phyloP scores from a whole-genome alignment of 2,888 invertebrate species.

The Stomorhina lunata region DNA sequence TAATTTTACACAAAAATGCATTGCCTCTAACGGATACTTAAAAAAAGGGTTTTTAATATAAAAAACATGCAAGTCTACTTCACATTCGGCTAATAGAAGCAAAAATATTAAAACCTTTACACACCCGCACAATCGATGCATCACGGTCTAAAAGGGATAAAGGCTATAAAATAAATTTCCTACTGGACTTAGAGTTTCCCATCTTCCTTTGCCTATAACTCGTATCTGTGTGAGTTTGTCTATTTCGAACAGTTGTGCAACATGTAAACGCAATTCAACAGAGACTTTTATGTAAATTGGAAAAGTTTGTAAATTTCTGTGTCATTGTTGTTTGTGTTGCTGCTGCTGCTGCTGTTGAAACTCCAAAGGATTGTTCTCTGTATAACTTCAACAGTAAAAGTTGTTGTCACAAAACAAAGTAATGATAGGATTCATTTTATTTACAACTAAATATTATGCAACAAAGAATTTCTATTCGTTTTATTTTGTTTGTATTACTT shows the following conservation, averaged over 20 bases:
- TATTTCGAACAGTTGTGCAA: conserved; percentile 42
- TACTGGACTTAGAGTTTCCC: conserved; percentile 7
- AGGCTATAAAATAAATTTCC: neutral
- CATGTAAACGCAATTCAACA: conserved; percentile 59
- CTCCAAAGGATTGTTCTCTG: neutral
- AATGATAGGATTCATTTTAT: conserved; percentile 60
- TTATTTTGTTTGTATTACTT: conserved; percentile 8
- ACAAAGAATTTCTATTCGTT: conserved; percentile 34
- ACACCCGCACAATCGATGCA: too few relatives aligned
- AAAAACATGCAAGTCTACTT: too few relatives aligned
- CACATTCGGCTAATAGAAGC: too few relatives aligned
- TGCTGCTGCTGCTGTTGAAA: neutral
- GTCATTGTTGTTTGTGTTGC: neutral
- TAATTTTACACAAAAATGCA: too few relatives aligned
- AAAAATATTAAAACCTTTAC: too few relatives aligned
- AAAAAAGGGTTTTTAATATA: too few relatives aligned
- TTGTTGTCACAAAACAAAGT: conserved; percentile 57
- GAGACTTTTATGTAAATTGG: conserved; percentile 64
- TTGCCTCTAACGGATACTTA: too few relatives aligned
- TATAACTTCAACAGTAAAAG: conserved; percentile 20
- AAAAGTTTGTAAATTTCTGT: conserved; percentile 56
- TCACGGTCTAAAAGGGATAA: too few relatives aligned
- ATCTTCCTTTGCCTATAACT: neutral
- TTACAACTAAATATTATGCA: conserved; percentile 48
- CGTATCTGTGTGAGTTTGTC: neutral